phyloP scores from a whole-genome alignment of 2,797 vertebrate genomes.

The Platyrinchus mystaceus region DNA sequence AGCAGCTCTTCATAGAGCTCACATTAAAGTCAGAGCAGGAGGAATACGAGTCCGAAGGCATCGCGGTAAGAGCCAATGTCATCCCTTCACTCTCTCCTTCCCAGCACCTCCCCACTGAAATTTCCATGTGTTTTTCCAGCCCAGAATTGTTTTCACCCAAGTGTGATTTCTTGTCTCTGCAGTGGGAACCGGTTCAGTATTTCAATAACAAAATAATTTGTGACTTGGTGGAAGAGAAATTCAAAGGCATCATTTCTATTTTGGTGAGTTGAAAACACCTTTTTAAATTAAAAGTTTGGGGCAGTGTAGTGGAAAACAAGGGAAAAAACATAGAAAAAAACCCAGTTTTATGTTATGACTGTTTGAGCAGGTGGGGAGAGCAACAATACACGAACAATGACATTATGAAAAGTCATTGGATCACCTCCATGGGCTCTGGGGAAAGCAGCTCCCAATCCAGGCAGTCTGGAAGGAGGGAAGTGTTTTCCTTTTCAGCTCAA shows the following conservation, averaged over 20 bases:
- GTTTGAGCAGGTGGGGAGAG: not conserved
- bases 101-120: not conserved
- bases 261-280: conserved; percentile 78
- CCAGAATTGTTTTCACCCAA: not conserved
- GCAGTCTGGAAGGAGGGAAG: not conserved
- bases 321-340: not conserved
- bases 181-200: conserved; percentile 98
- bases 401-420: not conserved
- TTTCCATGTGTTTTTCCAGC: not conserved
- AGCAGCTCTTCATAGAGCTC: conserved; percentile 97
- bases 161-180: conserved; percentile 25
- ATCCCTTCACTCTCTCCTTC: not conserved
- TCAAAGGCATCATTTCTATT: conserved; percentile 97
- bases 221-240: conserved; percentile 97
- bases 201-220: conserved; percentile 99
- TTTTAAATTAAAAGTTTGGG: not conserved
- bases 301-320: not conserved
- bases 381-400: not conserved
- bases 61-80: conserved; percentile 82
- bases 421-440: not conserved
- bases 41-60: conserved; percentile 95
- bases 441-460: not conserved
- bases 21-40: conserved; percentile 97
- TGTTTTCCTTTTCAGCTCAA: not conserved
- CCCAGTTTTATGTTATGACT: not conserved